A percentile compares a stretch with the other conserved stretches of the same genome.
phyloP scores from a whole-genome alignment of 2,113 vertebrate genomes.

The Salvelinus namaycush region DNA sequence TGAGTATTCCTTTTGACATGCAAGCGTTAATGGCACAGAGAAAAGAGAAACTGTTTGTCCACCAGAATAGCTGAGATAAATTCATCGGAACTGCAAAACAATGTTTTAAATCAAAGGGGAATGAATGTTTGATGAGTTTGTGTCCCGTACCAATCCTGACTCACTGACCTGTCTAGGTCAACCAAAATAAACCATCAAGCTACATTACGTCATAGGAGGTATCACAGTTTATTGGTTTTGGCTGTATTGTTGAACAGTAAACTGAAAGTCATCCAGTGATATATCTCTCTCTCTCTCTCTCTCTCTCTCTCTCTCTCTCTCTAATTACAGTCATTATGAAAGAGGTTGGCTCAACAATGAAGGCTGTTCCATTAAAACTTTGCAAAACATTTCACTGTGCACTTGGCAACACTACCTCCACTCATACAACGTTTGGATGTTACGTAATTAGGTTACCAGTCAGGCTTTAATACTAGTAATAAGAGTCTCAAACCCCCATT shows the following conservation, averaged over 20 bases:
- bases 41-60: not conserved
- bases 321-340: not conserved
- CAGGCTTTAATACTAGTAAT: not conserved
- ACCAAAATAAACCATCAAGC: not conserved
- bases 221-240: not conserved
- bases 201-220: not conserved
- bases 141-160: not conserved
- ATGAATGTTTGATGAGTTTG: not conserved
- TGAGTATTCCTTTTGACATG: not conserved
- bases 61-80: not conserved
- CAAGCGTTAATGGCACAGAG: not conserved
- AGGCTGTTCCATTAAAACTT: not conserved
- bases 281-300: too few relatives aligned
- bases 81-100: not conserved
- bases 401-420: too few relatives aligned
- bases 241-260: not conserved
- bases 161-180: not conserved
- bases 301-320: too few relatives aligned
- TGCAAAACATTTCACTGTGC: not conserved
- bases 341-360: not conserved
- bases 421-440: not conserved
- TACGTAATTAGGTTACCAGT: not conserved
- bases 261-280: slow-evolving; percentile 9
- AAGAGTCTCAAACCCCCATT: not conserved
- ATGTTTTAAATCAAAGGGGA: not conserved